Conservation (phyloP, 2,888 invertebrate genomes). For the Caenorhabditis sp. region DNA sequence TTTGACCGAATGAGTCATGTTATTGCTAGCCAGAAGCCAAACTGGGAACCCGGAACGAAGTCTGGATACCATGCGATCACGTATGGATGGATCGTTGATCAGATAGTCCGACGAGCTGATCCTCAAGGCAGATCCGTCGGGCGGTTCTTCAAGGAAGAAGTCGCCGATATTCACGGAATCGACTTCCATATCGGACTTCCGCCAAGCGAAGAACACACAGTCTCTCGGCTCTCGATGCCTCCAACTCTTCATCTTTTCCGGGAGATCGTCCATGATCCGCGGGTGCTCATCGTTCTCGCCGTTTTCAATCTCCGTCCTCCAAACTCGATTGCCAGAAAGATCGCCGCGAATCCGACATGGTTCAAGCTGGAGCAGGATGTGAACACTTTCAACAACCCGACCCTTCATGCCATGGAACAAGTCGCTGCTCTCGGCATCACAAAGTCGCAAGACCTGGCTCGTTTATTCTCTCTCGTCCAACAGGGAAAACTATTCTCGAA, state of each 20-base stretch:
- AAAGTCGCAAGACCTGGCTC: conserved; percentile 79
- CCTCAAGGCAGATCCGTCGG: conserved; percentile 81
- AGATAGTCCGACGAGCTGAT: conserved; percentile 83
- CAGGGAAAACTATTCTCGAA: conserved; percentile 77
- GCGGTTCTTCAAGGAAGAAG: conserved; percentile 83
- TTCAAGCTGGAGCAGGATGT: conserved; percentile 78
- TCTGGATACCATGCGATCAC: conserved; percentile 84
- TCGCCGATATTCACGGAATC: conserved; percentile 79
- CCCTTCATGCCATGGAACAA: conserved; percentile 79
- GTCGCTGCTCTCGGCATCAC: conserved; percentile 77
- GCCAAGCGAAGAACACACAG: conserved; percentile 78
- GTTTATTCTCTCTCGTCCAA: conserved; percentile 78
- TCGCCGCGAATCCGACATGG: conserved; percentile 79
- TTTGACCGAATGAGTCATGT: conserved; percentile 82
- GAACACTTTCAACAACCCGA: conserved; percentile 81
- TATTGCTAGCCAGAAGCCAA: conserved; percentile 82
- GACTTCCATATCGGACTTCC: conserved; percentile 83
- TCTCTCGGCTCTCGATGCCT: conserved; percentile 80
- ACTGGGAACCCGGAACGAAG: conserved; percentile 80
- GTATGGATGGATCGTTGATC: conserved; percentile 84
- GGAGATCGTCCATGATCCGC: conserved; percentile 80
- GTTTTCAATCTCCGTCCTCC: conserved; percentile 75
- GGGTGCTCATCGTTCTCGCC: conserved; percentile 77
- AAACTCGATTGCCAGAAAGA: conserved; percentile 74
- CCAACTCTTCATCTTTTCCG: conserved; percentile 73